phyloP scores from a whole-genome alignment of 1,140 invertebrate genomes.

The Luehdorfia chinensis region DNA sequence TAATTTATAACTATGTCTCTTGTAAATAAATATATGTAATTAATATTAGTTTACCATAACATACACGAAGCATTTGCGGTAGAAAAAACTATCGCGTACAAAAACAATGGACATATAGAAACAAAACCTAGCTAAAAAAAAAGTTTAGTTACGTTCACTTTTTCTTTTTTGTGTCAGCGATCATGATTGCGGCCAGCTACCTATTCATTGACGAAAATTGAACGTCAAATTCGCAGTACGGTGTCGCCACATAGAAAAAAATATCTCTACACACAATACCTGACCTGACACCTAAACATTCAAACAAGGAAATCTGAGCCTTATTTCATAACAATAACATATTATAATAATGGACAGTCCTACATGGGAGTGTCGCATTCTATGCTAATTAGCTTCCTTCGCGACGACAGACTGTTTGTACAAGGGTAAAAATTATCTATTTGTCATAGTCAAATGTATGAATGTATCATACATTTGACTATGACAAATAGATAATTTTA shows the following conservation, averaged over 20 bases:
- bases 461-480: too few relatives aligned
- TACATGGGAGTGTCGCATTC: conserved; percentile 40
- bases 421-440: neutral
- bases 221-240: too few relatives aligned
- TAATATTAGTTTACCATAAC: too few relatives aligned
- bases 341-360: conserved; percentile 7
- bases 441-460: too few relatives aligned
- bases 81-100: too few relatives aligned
- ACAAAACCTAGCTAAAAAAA: too few relatives aligned
- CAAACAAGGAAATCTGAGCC: neutral
- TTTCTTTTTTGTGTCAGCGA: neutral
- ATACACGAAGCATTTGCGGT: too few relatives aligned
- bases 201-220: neutral
- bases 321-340: conserved; percentile 11
- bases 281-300: neutral
- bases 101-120: too few relatives aligned
- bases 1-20: too few relatives aligned
- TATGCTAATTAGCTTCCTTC: conserved; percentile 36
- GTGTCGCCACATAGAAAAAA: neutral
- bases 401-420: conserved; percentile 11
- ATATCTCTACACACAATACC: neutral
- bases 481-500: too few relatives aligned
- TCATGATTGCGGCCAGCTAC: neutral
- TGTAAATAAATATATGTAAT: too few relatives aligned
- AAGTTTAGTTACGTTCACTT: too few relatives aligned